These are phyloP conservation scores for Diploscapter pachys DNA, from an alignment of 1,140 invertebrate species.

Conservation along the genomic window DNA sequence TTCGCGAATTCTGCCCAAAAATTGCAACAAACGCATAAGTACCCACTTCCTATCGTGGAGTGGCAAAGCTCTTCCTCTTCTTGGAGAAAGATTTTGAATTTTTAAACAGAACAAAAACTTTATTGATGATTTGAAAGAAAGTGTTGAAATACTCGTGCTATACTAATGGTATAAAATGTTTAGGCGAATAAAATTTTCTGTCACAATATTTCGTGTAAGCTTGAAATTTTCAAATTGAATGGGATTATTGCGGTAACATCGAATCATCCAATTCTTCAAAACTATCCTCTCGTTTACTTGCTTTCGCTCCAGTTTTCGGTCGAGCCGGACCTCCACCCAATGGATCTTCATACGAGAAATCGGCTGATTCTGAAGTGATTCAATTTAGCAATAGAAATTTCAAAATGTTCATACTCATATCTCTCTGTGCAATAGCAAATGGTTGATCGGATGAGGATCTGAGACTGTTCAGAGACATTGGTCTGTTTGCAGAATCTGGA, in stretches of 20 bases:
- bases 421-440: constrained; percentile 43
- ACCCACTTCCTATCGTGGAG: too few relatives aligned
- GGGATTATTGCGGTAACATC: constrained; percentile 71
- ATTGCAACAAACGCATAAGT: too few relatives aligned
- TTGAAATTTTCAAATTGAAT: not conserved
- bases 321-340: constrained; percentile 72
- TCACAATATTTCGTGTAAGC: not conserved
- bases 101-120: too few relatives aligned
- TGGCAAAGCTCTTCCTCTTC: too few relatives aligned
- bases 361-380: constrained; percentile 54
- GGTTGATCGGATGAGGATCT: constrained; percentile 20
- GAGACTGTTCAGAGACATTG: constrained; percentile 25
- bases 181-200: not conserved
- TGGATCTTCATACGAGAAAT: constrained; percentile 72
- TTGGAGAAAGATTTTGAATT: too few relatives aligned
- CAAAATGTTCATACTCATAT: constrained; percentile 41
- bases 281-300: constrained; percentile 69
- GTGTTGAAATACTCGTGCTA: too few relatives aligned
- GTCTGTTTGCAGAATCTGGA: constrained; percentile 17
- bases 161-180: too few relatives aligned
- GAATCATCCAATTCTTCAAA: constrained; percentile 75
- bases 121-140: too few relatives aligned
- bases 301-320: constrained; percentile 74
- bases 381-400: constrained; percentile 4
- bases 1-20: too few relatives aligned